Conservation (phyloP, 2,888 invertebrate genomes). For the Netelia fuscicornis region DNA sequence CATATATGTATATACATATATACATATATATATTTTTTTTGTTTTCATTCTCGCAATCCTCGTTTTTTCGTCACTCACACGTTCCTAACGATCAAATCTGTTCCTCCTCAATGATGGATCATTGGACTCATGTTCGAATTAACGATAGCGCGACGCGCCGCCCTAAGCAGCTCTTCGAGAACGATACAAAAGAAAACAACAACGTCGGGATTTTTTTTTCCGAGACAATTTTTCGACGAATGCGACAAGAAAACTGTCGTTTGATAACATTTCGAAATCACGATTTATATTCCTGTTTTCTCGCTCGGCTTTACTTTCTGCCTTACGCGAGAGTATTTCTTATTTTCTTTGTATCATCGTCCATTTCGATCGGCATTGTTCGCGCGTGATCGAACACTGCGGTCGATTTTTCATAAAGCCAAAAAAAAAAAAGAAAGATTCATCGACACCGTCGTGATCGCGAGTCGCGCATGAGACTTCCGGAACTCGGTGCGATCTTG, state of each 20-base stretch:
- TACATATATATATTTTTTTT: background rate
- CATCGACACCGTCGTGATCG: no score
- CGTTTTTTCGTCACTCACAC: background rate
- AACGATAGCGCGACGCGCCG: background rate
- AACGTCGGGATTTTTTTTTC: no score
- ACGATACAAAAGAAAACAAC: no score
- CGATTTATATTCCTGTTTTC: background rate
- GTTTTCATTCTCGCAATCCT: background rate
- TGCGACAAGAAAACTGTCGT: no score
- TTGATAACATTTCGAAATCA: no score
- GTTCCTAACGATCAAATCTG: conserved; percentile 3
- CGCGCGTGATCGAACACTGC: background rate
- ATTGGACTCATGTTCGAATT: background rate
- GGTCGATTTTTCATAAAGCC: background rate
- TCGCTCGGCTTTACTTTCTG: background rate
- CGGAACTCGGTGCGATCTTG: no score
- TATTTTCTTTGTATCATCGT: background rate
- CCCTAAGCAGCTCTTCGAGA: background rate
- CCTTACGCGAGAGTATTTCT: background rate
- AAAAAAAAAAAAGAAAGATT: no score
- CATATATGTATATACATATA: background rate
- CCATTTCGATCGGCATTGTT: background rate
- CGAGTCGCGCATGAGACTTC: no score
- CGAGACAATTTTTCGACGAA: no score
- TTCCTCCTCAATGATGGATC: background rate